Conservation (phyloP, 1,140 invertebrate species). For the Drosophila parvula region DNA sequence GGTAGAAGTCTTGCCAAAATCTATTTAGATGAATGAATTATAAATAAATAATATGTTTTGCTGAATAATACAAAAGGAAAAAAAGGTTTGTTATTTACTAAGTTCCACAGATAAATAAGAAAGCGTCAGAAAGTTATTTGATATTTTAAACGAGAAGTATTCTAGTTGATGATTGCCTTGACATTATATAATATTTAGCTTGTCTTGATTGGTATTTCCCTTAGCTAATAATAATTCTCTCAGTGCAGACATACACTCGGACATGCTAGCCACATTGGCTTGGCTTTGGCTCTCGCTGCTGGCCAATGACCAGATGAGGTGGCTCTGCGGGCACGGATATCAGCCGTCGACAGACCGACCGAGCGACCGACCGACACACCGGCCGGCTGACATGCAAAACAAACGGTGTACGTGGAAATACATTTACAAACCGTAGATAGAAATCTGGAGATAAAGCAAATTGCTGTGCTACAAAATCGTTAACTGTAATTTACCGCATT, state of each 20-base stretch:
- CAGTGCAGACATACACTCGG: slow-evolving; percentile 33
- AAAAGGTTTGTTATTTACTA: no score
- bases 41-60: no score
- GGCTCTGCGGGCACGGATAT: slow-evolving; percentile 18
- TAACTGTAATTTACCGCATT: slow-evolving; percentile 82
- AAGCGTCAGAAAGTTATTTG: no score
- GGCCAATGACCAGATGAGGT: slow-evolving; percentile 61
- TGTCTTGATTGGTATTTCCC: accelerated
- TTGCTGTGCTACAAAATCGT: slow-evolving; percentile 82
- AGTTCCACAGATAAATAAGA: no score
- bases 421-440: slow-evolving; percentile 79
- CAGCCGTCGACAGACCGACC: neutral
- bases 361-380: neutral
- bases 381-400: slow-evolving; percentile 71
- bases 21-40: neutral
- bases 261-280: slow-evolving; percentile 46
- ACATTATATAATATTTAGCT: neutral
- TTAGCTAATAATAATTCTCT: neutral
- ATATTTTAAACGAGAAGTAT: neutral
- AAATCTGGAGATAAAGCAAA: slow-evolving; percentile 79
- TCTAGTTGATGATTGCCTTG: no score
- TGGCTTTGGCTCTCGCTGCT: slow-evolving; percentile 48
- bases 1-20: neutral
- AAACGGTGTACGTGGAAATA: slow-evolving; percentile 73
- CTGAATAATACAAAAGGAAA: no score